Evolutionary conservation across 2,888 invertebrate genomes (phyloP).

Genomic region (Nyleta sp.): DNA sequence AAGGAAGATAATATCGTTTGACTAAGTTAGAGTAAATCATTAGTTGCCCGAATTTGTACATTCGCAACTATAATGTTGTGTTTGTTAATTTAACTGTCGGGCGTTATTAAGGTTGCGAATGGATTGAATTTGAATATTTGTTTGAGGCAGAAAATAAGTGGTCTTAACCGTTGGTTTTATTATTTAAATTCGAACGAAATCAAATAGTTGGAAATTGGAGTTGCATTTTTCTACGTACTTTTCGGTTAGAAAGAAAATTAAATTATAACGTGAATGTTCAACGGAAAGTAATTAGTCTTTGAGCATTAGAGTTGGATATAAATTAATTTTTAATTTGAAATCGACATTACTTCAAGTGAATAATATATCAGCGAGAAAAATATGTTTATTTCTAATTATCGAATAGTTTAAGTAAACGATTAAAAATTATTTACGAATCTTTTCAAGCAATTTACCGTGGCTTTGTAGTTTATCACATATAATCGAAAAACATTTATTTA

Average conservation of each 20-base stretch:
- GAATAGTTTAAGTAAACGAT: no score
- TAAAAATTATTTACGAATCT: no score
- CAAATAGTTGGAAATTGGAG: no score
- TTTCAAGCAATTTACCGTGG: no score
- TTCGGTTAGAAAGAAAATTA: neutral
- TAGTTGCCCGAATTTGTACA: constrained; percentile 23
- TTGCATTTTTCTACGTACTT: no score
- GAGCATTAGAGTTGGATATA: neutral
- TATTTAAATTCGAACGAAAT: no score
- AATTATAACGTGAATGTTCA: neutral
- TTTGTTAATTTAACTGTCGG: constrained; percentile 13
- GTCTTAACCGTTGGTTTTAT: no score
- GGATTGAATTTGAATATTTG: neutral
- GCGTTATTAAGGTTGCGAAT: neutral
- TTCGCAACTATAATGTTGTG: constrained; percentile 18
- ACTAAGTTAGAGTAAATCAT: constrained; percentile 33
- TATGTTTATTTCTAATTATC: no score
- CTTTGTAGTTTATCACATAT: no score
- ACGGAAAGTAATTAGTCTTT: constrained; percentile 2
- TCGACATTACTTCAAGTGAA: neutral
- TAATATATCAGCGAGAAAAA: neutral
- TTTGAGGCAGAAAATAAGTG: no score
- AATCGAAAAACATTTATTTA: no score
- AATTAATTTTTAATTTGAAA: neutral
- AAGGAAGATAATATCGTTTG: constrained; percentile 30